Base-by-base conservation (phyloP, 1,140 invertebrate species). In the Epicauta chinensis region DNA sequence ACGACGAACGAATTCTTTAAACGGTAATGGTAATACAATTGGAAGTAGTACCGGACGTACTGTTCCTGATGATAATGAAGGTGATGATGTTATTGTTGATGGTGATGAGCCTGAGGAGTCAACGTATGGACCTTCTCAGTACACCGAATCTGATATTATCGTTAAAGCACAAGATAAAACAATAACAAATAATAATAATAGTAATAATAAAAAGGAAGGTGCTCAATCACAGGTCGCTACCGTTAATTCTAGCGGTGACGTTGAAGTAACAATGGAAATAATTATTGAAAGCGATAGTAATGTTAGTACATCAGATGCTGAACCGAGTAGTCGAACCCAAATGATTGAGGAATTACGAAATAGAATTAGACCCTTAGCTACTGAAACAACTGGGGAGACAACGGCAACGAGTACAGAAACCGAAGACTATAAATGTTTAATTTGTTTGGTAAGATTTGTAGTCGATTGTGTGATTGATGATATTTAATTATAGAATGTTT, bases 11-110 rank as follows among this genome's bases (percentile, higher is more conserved):
- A 60, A 55, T 49, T 60, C 60, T 15, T 46, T 62, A 12, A 43
- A 61, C 11, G 51, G 49, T 31, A 51, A 54, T 10, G 12, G 58
- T 16, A 58, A 55, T 40, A 48, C 45, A 48, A 52, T 55, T 39
- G 39, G 60, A 1, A 65, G 55, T 38, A 66, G 61, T 38, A 63
- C 64, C 15, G 54, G 58, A 56, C 36, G 59, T 2, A 59, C 48
- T 29, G 55, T 59, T 9, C 60, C 63, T 14, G 51, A 51, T 1
- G 64, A 68, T 41, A 83, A 86, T 43, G 85, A 87, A 41, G 81
- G 83, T 51, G 78, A 79, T 32, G 84, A 88, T 60, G 71, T 89
- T 23, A 82, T 87, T 55, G 85, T 87, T 2, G 86, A 88, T 64
- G 84, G 81, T 0, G 85, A 87, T 69, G 85, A 86, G 51, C 76